Evolutionary conservation across 1,140 invertebrate genomes (phyloP).

Genomic region (Thereuonema tuberculata): DNA sequence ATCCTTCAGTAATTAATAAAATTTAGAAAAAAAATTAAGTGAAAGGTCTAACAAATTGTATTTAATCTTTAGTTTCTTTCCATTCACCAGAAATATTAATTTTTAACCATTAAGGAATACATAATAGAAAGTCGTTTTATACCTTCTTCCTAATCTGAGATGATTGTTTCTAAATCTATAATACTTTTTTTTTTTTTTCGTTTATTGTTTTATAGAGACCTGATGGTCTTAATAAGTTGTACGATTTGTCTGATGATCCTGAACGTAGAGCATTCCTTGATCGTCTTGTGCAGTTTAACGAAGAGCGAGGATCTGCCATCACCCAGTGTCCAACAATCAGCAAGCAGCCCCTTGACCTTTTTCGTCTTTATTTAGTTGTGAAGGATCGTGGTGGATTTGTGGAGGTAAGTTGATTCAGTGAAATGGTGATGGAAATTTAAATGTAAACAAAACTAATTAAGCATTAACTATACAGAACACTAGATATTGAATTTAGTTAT

Average conservation of each 20-base stretch:
- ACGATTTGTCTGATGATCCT: conserved; percentile 92
- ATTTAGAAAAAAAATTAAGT: too few species aligned
- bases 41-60: too few species aligned
- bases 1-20: too few species aligned
- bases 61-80: too few species aligned
- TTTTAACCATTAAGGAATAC: too few species aligned
- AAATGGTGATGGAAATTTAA: too few species aligned
- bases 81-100: too few species aligned
- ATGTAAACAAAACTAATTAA: too few species aligned
- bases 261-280: conserved; percentile 82
- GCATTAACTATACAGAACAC: too few species aligned
- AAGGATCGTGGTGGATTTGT: conserved; percentile 93
- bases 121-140: too few species aligned
- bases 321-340: conserved; percentile 91
- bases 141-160: conserved; percentile 17
- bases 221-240: conserved; percentile 79
- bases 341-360: conserved; percentile 95
- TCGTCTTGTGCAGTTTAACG: conserved; percentile 82
- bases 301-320: conserved; percentile 80
- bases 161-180: conserved; percentile 7
- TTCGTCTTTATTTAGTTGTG: conserved; percentile 83
- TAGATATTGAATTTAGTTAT: too few species aligned
- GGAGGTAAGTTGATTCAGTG: conserved; percentile 61
- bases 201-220: conserved; percentile 15
- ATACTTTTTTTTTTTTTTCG: conserved; percentile 4